Conservation (phyloP, 1,140 invertebrate genomes). For the Halesus radiatus region DNA sequence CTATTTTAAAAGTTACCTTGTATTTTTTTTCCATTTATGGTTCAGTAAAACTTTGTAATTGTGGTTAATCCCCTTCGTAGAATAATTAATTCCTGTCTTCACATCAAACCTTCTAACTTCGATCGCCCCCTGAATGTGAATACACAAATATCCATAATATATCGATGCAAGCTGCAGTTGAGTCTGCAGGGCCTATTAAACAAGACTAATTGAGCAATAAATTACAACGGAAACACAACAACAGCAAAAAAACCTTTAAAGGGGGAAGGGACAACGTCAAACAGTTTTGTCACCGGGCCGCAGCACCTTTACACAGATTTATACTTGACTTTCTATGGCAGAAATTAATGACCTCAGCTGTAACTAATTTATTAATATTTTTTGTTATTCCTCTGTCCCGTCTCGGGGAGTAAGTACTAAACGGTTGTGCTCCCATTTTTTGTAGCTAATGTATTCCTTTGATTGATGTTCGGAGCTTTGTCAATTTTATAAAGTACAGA, state of each 20-base stretch:
- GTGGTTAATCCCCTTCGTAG: too few species aligned
- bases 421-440: slow-evolving; percentile 9
- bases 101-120: too few species aligned
- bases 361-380: slow-evolving; percentile 38
- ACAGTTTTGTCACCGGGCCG: slow-evolving; percentile 21
- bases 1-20: too few species aligned
- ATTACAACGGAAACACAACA: slow-evolving; percentile 48
- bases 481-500: not conserved
- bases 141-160: not conserved
- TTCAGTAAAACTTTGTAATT: too few species aligned
- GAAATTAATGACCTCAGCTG: slow-evolving; percentile 23
- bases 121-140: too few species aligned
- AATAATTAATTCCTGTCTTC: too few species aligned
- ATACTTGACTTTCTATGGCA: slow-evolving; percentile 18
- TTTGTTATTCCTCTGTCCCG: not conserved
- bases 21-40: too few species aligned
- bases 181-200: slow-evolving; percentile 47
- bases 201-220: slow-evolving; percentile 56
- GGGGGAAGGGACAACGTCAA: slow-evolving; percentile 16
- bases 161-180: slow-evolving; percentile 18
- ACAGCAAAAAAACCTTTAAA: slow-evolving; percentile 21
- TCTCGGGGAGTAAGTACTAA: not conserved
- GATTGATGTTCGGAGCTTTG: slow-evolving; percentile 1
- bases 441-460: not conserved
- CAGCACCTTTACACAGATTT: slow-evolving; percentile 25